phyloP scores from a whole-genome alignment of 2,888 invertebrate species.

The Lampropteryx suffumata region DNA sequence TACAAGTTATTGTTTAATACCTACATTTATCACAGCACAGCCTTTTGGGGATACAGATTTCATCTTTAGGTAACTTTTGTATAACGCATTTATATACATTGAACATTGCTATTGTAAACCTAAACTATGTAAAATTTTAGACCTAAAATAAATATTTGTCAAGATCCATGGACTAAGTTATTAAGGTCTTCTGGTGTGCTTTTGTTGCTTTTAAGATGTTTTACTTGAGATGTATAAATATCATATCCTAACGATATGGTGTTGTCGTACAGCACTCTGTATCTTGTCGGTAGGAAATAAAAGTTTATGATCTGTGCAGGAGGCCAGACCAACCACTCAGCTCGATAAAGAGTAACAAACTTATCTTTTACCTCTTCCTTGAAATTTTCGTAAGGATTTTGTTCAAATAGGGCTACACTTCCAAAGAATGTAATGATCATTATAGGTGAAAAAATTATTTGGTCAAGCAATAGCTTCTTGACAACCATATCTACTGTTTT shows the following conservation, averaged over 20 bases:
- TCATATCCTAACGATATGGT: slow-evolving; percentile 94
- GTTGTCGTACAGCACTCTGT: slow-evolving; percentile 95
- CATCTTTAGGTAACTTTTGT: slow-evolving; percentile 25
- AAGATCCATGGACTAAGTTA: slow-evolving; percentile 8
- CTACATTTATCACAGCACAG: slow-evolving; percentile 59
- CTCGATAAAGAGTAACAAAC: slow-evolving; percentile 89
- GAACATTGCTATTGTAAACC: neutral
- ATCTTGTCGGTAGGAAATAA: slow-evolving; percentile 92
- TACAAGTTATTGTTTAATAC: slow-evolving; percentile 35
- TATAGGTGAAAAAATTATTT: slow-evolving; percentile 93
- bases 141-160: slow-evolving; percentile 14
- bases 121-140: slow-evolving; percentile 1
- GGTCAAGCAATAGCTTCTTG: slow-evolving; percentile 93
- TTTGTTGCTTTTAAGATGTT: slow-evolving; percentile 76
- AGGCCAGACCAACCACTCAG: slow-evolving; percentile 97
- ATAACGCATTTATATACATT: slow-evolving; percentile 20
- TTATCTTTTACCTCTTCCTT: slow-evolving; percentile 88
- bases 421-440: slow-evolving; percentile 92
- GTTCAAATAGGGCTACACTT: slow-evolving; percentile 90
- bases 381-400: slow-evolving; percentile 84
- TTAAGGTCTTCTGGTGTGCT: slow-evolving; percentile 7
- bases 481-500: slow-evolving; percentile 85
- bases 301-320: slow-evolving; percentile 97
- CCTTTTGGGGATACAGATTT: slow-evolving; percentile 40
- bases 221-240: slow-evolving; percentile 93